Evolutionary conservation across 1,140 invertebrate genomes (phyloP), one percentile per base, ranked within the genome.

Genomic region (Plectrocnemia conspersa): DNA sequence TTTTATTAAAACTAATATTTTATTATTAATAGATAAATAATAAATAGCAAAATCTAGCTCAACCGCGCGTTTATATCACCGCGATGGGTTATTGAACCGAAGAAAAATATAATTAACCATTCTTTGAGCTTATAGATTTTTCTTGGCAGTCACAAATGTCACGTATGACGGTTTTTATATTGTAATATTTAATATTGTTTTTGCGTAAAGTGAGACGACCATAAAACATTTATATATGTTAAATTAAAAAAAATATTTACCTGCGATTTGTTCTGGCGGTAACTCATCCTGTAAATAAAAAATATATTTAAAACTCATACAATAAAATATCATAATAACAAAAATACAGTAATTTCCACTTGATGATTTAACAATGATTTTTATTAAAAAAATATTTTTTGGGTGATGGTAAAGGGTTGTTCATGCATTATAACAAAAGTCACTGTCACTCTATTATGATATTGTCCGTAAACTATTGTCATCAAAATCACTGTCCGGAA

Each of bases 251-350:
- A 54, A 63, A 13, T 49, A 63, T 71, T 72, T 66, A 76, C 73
- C 71, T 64, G 73, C 72, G 56, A 75, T 74, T 63, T 75, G 73
- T 72, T 75, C 72, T 70, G 73, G 66, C 24, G 73, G 73, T 58
- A 74, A 72, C 65, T 75, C 73, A 68, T 75, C 72, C 73, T 75
- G 70, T 54, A 74, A 62, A 45, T 64, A 56, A 57, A 49, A 58
- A 19, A 46, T 18, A 33, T 7, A 32, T 18, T 24, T 11, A 2
- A n/a, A n/a, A n/a, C n/a, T n/a, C n/a, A n/a, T 47, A 33, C 19
- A 27, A 23, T 40, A 10, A 40, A 5, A 36, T 36, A 7, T 33
- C 16, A 33, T 9, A 33, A 33, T 18, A 16, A 41, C 15, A 16
- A 16, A 2, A 41, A 33, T 33, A 13, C n/a, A 29, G n/a, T n/a